Conservation (phyloP, 2,113 vertebrate genomes). For the Camelus bactrianus region DNA sequence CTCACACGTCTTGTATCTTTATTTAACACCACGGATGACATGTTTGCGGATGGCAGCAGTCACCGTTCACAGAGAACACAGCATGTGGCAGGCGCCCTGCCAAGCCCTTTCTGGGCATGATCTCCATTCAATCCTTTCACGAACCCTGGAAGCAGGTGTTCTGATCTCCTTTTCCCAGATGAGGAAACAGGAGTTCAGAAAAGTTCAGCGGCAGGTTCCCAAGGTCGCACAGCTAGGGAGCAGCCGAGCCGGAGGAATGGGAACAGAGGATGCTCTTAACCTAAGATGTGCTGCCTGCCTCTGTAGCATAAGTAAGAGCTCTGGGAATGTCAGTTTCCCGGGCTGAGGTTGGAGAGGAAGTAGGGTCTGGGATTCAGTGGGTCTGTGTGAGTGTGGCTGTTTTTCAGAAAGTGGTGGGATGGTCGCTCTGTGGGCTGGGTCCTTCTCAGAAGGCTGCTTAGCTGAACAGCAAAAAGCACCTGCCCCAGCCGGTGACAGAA, state of each 20-base stretch:
- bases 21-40: neutral
- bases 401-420: neutral
- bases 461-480: neutral
- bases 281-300: neutral
- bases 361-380: neutral
- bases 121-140: neutral
- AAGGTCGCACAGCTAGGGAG: neutral
- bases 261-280: neutral
- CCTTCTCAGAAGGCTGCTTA: neutral
- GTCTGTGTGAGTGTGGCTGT: neutral
- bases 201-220: neutral
- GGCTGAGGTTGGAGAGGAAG: neutral
- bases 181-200: neutral
- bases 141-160: constrained; percentile 4
- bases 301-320: neutral
- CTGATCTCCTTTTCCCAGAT: neutral
- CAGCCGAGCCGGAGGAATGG: neutral
- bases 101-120: neutral
- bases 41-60: neutral
- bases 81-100: neutral
- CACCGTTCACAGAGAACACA: neutral
- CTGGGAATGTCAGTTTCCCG: neutral
- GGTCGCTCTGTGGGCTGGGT: neutral
- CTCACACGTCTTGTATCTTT: neutral
- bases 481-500: neutral